Percentiles rank a stretch among this genome's conserved stretches.
Conservation (phyloP, 1,140 invertebrate species). For the Anagrus nilaparvatae region DNA sequence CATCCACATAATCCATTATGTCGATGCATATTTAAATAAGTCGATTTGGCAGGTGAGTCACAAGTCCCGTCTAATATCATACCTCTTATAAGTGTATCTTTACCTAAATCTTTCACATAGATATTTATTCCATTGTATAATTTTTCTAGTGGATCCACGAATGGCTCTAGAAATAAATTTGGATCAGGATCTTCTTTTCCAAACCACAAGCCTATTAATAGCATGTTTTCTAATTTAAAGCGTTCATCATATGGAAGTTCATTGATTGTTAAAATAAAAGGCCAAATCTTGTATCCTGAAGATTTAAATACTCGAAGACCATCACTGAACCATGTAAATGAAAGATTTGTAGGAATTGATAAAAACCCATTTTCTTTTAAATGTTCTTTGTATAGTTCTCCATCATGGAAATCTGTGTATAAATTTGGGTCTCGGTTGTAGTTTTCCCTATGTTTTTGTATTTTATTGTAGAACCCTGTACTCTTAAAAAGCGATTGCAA, state of each 20-base stretch:
- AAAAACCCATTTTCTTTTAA: no score
- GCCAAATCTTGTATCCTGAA: constrained; percentile 4
- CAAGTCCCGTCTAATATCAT: constrained; percentile 2
- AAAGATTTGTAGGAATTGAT: background rate
- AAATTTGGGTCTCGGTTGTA: no score
- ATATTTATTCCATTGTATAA: no score
- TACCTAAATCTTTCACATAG: no score
- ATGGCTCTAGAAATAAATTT: no score
- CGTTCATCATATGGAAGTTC: constrained; percentile 1
- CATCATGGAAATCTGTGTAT: no score
- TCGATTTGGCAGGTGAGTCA: constrained; percentile 1
- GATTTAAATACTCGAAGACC: constrained; percentile 5
- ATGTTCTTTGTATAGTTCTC: no score
- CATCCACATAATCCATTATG: background rate
- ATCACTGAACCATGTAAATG: constrained; percentile 5
- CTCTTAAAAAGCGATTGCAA: no score
- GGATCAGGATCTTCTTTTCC: no score
- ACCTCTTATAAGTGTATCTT: background rate
- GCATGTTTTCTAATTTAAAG: constrained; percentile 1
- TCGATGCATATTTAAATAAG: background rate
- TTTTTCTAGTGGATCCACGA: no score
- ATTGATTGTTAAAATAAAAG: constrained; percentile 6
- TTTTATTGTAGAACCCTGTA: no score
- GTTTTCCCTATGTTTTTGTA: no score
- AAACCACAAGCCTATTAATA: constrained; percentile 3